Base-by-base conservation (phyloP, 30 jellyfish, hydroid and myxozoan species). In the Hydractinia symbiolongicarpus region DNA sequence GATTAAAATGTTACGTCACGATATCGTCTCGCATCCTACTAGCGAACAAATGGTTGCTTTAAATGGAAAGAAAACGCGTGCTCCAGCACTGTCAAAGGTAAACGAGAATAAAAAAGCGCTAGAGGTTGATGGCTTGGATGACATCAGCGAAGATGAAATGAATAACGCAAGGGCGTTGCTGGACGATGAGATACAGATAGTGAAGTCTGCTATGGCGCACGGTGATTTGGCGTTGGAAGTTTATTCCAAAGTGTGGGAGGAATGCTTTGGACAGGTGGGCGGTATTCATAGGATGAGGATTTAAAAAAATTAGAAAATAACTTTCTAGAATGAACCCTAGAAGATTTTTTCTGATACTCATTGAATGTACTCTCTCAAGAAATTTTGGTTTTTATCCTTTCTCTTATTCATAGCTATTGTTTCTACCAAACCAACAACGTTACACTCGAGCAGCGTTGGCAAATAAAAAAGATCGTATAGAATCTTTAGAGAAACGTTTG, bases 381-480 rank as follows among this genome's bases (percentile, higher is more conserved):
- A 9, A 73, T 53, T 9, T 9, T 73, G 53, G 17, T 15, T 21
- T 14, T 7, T 55, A 54, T 16, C 82, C 13, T 62, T 55, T 16
- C n/a, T 15, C 62, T 56, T 17, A n/a, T 51, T 73, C 70, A 19
- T 57, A 93, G 98, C 95, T 93, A 4, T 85, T 93, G 53, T 87
- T 81, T 67, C 73, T 93, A 58, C 98, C 98, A 50, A 83, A 86
- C 44, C 98, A 93, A 84, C 96, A 87, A 76, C 89, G 98, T 14
- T 87, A 93, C 83, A 93, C 98, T 1, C 69, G 98, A 76, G 84
- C 98, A 21, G 98, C 98, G 5, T 82, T 93, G 74, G 98, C 96
- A 4, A 87, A 91, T 71, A 87, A 93, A 70, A 93, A 93, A 78
- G 98, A 93, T 79, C 90, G 98, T 19, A 81, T 93, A 56, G 98